Evolutionary conservation across 2,888 invertebrate genomes (phyloP).

Genomic region (Hanleya hanleyi): DNA sequence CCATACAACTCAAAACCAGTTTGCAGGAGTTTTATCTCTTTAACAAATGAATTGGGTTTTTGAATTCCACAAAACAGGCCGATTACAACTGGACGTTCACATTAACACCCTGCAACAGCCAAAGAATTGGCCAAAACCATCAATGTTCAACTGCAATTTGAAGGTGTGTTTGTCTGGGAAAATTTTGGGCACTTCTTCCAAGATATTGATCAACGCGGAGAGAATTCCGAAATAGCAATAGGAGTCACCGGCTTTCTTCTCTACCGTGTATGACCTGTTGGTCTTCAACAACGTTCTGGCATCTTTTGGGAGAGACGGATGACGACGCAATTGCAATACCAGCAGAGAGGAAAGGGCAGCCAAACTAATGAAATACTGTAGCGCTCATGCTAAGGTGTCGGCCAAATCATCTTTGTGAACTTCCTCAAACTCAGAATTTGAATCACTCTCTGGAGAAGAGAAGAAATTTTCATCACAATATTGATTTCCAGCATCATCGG

Average conservation of each 20-base stretch:
- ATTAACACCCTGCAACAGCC: constrained; percentile 12
- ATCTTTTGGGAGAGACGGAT: constrained; percentile 37
- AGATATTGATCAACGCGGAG: background rate
- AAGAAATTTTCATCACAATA: too few relatives aligned
- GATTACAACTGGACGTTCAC: constrained; percentile 31
- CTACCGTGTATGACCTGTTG: constrained; percentile 9
- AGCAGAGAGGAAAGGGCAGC: too few relatives aligned
- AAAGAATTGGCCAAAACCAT: constrained; percentile 40
- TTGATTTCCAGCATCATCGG: too few relatives aligned
- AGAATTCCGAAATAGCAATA: constrained; percentile 33
- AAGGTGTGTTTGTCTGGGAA: background rate
- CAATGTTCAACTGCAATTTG: background rate
- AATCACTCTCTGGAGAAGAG: too few relatives aligned
- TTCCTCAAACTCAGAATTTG: too few relatives aligned
- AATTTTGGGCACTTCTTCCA: too few relatives aligned
- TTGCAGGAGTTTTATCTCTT: constrained; percentile 27
- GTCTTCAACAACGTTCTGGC: constrained; percentile 34
- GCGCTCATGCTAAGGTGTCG: too few relatives aligned
- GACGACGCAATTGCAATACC: background rate
- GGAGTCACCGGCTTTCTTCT: constrained; percentile 29
- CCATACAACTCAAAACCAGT: constrained; percentile 15
- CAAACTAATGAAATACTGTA: too few relatives aligned
- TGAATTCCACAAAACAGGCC: constrained; percentile 34
- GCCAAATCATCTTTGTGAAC: too few relatives aligned
- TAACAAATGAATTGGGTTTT: constrained; percentile 33